A percentile compares a stretch with the other conserved stretches of the same genome.
Conservation (phyloP, 2,888 invertebrate genomes). For the Notodonta dromedarius region DNA sequence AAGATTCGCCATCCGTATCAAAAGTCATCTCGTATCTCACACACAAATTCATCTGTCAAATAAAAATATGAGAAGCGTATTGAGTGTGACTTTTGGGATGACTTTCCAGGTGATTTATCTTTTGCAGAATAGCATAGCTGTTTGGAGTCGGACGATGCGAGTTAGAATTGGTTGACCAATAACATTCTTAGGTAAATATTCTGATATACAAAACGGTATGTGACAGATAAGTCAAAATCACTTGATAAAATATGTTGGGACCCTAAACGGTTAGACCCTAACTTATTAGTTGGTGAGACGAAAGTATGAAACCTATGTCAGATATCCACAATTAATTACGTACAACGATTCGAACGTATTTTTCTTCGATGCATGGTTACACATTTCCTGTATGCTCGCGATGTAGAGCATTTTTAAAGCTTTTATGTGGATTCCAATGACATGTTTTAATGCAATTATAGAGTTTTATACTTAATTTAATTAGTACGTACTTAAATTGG, state of each 20-base stretch:
- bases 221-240: background rate
- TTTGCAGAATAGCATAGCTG: no score
- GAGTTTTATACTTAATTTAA: background rate
- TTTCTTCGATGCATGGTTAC: background rate
- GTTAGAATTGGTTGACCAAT: no score
- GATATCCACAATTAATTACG: constrained; percentile 25
- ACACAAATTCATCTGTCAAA: no score
- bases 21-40: no score
- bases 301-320: constrained; percentile 31
- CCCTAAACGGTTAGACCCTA: background rate
- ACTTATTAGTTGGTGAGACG: constrained; percentile 28
- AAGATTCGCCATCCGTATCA: no score
- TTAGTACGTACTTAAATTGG: background rate
- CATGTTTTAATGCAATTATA: background rate
- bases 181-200: no score
- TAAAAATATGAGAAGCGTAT: no score
- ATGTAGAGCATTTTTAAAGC: constrained; percentile 9
- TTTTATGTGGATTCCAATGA: constrained; percentile 14
- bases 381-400: constrained; percentile 12
- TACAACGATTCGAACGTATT: background rate
- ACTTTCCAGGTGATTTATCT: no score
- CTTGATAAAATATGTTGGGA: background rate
- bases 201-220: no score
- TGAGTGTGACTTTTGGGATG: no score
- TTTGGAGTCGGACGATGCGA: no score